A percentile compares a stretch with the other conserved stretches of the same genome.
These are phyloP conservation scores for Caenorhabditis sp. DNA, from an alignment of 2,888 invertebrate genomes.

Conservation along the genomic window DNA sequence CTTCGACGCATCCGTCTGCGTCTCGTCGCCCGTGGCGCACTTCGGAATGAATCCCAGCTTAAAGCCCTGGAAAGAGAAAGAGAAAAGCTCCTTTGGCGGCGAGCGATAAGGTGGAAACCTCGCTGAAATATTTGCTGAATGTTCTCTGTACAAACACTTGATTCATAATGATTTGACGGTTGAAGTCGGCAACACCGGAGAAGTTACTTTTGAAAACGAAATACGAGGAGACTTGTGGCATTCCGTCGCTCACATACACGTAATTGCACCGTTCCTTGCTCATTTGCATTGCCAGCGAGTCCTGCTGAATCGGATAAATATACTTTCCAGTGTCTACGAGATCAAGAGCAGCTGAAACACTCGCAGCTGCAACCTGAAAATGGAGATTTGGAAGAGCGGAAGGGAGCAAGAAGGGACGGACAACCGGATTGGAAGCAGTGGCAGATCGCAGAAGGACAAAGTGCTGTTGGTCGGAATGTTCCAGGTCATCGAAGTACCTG, in stretches of 20 bases:
- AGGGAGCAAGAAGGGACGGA: not conserved
- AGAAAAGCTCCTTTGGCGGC: no score
- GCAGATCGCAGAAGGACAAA: conserved; percentile 63
- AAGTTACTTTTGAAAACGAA: conserved; percentile 62
- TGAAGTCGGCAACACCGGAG: conserved; percentile 39
- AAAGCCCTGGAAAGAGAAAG: conserved; percentile 54
- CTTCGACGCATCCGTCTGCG: conserved; percentile 25
- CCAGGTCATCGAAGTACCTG: conserved; percentile 63
- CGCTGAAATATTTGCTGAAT: conserved; percentile 62
- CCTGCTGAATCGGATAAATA: conserved; percentile 71
- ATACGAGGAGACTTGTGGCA: conserved; percentile 62
- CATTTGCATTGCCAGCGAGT: conserved; percentile 68
- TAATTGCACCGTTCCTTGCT: conserved; percentile 64
- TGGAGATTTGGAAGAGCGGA: not conserved
- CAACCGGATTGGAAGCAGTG: conserved; percentile 62
- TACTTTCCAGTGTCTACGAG: conserved; percentile 68
- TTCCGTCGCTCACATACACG: conserved; percentile 68
- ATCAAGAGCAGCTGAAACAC: conserved; percentile 68
- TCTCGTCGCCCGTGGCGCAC: conserved; percentile 45
- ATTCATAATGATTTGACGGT: conserved; percentile 60
- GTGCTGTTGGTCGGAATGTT: conserved; percentile 57
- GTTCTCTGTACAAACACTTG: conserved; percentile 60
- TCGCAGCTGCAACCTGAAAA: conserved; percentile 54
- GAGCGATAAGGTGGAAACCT: no score
- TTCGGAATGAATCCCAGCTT: conserved; percentile 58